These are phyloP conservation scores for Acyrthosiphon pisum DNA, from an alignment of 1,140 invertebrate species.

Conservation along the genomic window DNA sequence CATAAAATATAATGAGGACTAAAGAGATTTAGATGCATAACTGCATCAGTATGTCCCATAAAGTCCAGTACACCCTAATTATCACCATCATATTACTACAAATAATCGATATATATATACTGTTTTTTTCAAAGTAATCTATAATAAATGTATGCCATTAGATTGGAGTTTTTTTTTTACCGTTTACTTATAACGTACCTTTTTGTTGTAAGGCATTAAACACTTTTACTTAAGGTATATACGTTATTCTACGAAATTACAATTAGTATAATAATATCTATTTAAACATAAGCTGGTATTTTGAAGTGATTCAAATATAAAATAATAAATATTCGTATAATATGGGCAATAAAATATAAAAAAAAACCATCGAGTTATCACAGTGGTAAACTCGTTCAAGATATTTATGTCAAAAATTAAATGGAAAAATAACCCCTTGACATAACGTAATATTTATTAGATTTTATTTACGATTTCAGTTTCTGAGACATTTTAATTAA, in stretches of 20 bases:
- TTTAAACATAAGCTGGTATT: not conserved
- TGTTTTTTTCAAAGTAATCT: not conserved
- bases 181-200: not conserved
- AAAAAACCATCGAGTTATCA: not conserved
- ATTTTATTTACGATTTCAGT: not conserved
- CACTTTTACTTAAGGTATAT: not conserved
- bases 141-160: not conserved
- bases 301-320: not conserved
- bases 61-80: not conserved
- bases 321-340: not conserved
- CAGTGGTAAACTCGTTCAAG: not conserved
- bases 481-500: not conserved
- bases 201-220: not conserved
- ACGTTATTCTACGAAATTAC: not conserved
- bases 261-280: not conserved
- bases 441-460: not conserved
- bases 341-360: not conserved
- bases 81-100: not conserved
- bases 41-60: not conserved
- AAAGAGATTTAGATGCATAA: not conserved
- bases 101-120: not conserved
- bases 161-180: not conserved
- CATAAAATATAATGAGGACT: not conserved
- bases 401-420: constrained; percentile 5
- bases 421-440: not conserved